Evolutionary conservation across 2,888 invertebrate genomes (phyloP), one percentile per base, ranked within the genome.

Genomic region (Lamellibrachia columna): DNA sequence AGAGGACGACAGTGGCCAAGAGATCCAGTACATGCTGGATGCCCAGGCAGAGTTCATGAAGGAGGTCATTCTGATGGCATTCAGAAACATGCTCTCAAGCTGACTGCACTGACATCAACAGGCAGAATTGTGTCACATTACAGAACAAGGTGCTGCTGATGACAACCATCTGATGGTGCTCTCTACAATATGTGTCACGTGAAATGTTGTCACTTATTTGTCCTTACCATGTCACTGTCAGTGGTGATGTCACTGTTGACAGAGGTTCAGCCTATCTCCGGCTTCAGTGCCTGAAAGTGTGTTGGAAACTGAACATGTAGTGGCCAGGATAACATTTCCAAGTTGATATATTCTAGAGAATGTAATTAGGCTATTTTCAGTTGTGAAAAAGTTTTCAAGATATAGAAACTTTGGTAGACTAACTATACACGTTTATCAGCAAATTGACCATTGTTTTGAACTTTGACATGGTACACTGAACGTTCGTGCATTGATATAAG

Each of bases 21-120:
- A 96, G 91, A 94, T 96, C 93, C 95, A 95, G 93, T 95, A 94
- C 93, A 94, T 96, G 94, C 95, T 96, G n/a, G 95, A 96, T 91
- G 95, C 96, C 3, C 94, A 96, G 75, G 94, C 95, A 58, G 95
- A 95, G 92, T 95, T 96, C 93, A 95, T 95, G 9, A 96, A 96
- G 94, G 95, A 95, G 90, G 90, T 96, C 7, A 93, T 96, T 52
- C 53, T 91, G n/a, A 60, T 94, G 92, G 94, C 94, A 22, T 93
- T 93, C 92, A 93, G 92, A 55, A 91, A 93, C 92, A 91, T 92
- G 90, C 91, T 93, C 75, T 75, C 75, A 15, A 75, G 75, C 75
- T 91, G 91, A 75, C 75, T 75, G 75, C 75, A 11, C 75, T 75
- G n/a, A 75, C 1, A 22, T 6, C 75, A 75, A 22, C 75, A 75